Conservation (phyloP, 1,140 invertebrate genomes). For the Drosophila asahinai region DNA sequence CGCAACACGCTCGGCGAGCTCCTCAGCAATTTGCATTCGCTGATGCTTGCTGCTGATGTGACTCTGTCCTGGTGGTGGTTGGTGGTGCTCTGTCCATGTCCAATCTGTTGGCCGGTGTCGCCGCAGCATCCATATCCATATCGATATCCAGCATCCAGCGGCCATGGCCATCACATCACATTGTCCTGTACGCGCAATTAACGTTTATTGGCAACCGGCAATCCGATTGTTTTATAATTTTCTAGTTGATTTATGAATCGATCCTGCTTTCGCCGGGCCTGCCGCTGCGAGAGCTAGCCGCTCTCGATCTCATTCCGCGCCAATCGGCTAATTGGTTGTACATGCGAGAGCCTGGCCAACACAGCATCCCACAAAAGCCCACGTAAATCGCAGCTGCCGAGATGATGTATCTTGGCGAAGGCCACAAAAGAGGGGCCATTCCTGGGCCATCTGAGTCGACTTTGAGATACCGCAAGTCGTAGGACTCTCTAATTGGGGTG, state of each 20-base stretch:
- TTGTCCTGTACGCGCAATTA: conserved; percentile 59
- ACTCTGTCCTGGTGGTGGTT: conserved; percentile 10
- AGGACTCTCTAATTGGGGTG: neutral
- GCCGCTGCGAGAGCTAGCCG: conserved; percentile 24
- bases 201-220: conserved; percentile 42
- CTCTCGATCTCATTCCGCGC: conserved; percentile 33
- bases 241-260: conserved; percentile 62
- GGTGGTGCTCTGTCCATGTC: conserved; percentile 2
- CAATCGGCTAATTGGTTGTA: conserved; percentile 73
- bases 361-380: conserved; percentile 19
- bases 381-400: conserved; percentile 42
- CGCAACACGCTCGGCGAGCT: conserved; percentile 61
- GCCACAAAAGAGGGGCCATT: neutral
- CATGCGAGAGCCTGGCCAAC: conserved; percentile 25
- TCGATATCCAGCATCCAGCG: conserved; percentile 25
- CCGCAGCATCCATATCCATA: conserved; percentile 23
- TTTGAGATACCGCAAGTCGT: conserved; percentile 7
- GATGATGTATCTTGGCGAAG: conserved; percentile 27
- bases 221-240: conserved; percentile 77
- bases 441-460: neutral
- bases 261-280: conserved; percentile 13
- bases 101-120: conserved; percentile 23
- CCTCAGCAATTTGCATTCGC: conserved; percentile 43
- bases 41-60: conserved; percentile 38
- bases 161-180: conserved; percentile 49